These are phyloP conservation scores for Chydorus sphaericus DNA, from an alignment of 2,888 invertebrate species.

Conservation along the genomic window DNA sequence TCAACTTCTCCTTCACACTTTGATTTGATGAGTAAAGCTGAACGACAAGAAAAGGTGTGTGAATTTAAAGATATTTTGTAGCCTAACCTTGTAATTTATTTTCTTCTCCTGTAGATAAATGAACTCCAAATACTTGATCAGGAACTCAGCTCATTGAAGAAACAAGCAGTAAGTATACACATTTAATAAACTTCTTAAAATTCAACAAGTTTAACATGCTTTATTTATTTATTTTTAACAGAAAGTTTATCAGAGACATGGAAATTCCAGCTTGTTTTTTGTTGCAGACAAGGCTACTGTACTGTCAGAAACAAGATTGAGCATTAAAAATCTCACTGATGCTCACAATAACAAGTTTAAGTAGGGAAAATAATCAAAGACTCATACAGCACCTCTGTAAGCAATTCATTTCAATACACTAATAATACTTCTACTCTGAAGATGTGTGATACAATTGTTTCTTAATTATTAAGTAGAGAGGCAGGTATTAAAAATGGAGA, in stretches of 20 bases:
- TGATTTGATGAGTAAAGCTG: not conserved
- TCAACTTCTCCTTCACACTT: too few species aligned
- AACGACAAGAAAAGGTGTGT: not conserved
- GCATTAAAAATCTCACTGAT: not conserved
- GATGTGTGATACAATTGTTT: too few species aligned
- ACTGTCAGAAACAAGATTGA: constrained; percentile 2
- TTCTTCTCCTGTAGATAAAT: not conserved
- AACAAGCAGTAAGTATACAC: not conserved
- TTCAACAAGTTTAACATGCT: not conserved
- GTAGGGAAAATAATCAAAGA: not conserved
- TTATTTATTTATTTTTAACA: not conserved
- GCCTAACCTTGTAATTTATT: not conserved
- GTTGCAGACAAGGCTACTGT: not conserved
- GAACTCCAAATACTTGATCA: not conserved
- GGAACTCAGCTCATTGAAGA: not conserved
- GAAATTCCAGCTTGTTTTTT: not conserved
- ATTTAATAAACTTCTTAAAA: not conserved
- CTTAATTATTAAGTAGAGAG: too few species aligned
- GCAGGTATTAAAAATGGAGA: too few species aligned
- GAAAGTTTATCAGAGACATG: constrained; percentile 7
- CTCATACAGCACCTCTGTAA: not conserved
- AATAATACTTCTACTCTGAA: too few species aligned
- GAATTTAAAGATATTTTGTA: not conserved
- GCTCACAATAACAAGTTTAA: not conserved
- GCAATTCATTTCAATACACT: not conserved